Percentiles rank a stretch among this genome's conserved stretches.
phyloP scores from a whole-genome alignment of 92 coral and sea anemone species.

The Porites cylindrica region DNA sequence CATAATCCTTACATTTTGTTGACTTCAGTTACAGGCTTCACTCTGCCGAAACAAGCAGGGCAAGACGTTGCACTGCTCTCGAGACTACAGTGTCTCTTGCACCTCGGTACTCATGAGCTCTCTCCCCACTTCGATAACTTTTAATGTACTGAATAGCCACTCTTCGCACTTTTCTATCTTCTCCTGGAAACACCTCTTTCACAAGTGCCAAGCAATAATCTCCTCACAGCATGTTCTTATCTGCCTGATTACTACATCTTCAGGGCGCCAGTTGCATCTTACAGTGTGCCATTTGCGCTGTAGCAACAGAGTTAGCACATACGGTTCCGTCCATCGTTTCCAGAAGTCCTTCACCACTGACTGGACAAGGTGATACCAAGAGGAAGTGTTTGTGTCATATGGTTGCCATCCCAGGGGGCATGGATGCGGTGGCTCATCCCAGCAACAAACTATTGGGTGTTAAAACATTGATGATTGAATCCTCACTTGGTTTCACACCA shows the following conservation, averaged over 20 bases:
- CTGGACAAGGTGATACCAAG: slow-evolving; percentile 59
- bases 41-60: slow-evolving; percentile 49
- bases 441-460: slow-evolving; percentile 69
- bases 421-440: slow-evolving; percentile 45
- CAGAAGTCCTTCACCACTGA: slow-evolving; percentile 62
- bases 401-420: slow-evolving; percentile 55
- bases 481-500: slow-evolving; percentile 52
- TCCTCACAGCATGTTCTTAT: neutral
- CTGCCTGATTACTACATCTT: neutral
- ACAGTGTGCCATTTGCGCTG: slow-evolving; percentile 21
- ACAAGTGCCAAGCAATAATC: neutral
- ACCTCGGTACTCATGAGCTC: slow-evolving; percentile 41
- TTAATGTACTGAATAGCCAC: slow-evolving; percentile 65
- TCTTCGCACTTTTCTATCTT: slow-evolving; percentile 36
- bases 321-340: slow-evolving; percentile 69
- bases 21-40: slow-evolving; percentile 35
- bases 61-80: slow-evolving; percentile 56
- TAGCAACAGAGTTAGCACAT: slow-evolving; percentile 49
- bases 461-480: slow-evolving; percentile 60
- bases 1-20: slow-evolving; percentile 1
- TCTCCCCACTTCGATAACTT: slow-evolving; percentile 56
- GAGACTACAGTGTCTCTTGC: slow-evolving; percentile 50
- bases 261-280: neutral
- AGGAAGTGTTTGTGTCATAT: neutral
- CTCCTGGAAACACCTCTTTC: neutral